Evolutionary conservation across 2,888 invertebrate species (phyloP), one percentile per base, ranked within the genome.

Genomic region (Diarsia rubi): DNA sequence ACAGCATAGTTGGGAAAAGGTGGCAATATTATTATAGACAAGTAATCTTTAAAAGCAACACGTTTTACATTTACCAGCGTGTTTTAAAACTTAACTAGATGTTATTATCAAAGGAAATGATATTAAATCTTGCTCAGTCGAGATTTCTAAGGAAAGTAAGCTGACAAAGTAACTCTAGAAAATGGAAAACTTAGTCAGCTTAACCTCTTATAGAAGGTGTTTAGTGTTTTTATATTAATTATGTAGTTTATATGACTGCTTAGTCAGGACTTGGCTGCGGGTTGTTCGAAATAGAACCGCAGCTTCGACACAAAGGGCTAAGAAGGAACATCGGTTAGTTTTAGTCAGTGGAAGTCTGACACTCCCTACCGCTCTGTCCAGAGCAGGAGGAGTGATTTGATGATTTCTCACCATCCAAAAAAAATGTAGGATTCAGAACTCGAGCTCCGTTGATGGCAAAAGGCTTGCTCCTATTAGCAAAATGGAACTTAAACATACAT

Each of bases 61-160:
- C 31, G 49, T 24, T 42, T 47, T 0, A 24, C 49, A 49, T 72
- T 57, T 47, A 66, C 16, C 59, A 37, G 59, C 75, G 54, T 24
- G 14, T 49, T 75, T 60, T 6, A 2, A 69, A 14, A 37, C 57
- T 57, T 21, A 57, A 49, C 37, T 8, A 64, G 24, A 62, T 69
- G 49, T 66, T 44, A n/a, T 68, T 73, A 73, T 31, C 68, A 62
- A 59, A 66, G 62, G 21, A 66, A 66, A 66, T 52, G 21, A 2
- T 16, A 67, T 79, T 54, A 64, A 57, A 24, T 67, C 66, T 31
- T 54, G 73, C 63, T 73, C 45, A 47, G 37, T 9, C 2, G 12
- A 65, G 31, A 52, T 57, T 66, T 52, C 52, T 52, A 42, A 16
- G 14, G 16, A 31, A 75, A 64, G 47, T 63, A 42, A 59, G 24